These are phyloP conservation scores for Circaetus gallicus DNA, from an alignment of 2,113 vertebrate genomes.

Conservation along the genomic window DNA sequence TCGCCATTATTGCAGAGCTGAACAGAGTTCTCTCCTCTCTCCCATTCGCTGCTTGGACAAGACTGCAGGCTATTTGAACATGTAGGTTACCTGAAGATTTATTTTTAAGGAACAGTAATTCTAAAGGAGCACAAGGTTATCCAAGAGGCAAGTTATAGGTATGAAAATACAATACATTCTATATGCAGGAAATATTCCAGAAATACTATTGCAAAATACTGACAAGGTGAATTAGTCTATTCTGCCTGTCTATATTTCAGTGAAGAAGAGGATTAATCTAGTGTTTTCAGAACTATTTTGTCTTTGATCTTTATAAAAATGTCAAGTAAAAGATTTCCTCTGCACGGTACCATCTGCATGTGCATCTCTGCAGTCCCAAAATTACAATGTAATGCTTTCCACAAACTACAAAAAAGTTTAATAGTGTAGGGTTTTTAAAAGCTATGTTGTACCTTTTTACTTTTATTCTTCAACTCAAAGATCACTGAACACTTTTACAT, in stretches of 20 bases:
- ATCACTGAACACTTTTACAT: neutral
- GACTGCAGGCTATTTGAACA: neutral
- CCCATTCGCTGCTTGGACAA: neutral
- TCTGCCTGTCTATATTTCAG: neutral
- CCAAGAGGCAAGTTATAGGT: neutral
- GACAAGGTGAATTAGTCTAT: neutral
- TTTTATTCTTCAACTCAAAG: neutral
- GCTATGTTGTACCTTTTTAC: neutral
- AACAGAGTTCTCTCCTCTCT: neutral
- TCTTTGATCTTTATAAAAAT: neutral
- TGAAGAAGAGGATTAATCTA: neutral
- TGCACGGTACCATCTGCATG: accelerated
- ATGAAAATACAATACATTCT: neutral
- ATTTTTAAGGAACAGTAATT: neutral
- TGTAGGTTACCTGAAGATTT: neutral
- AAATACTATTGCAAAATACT: neutral
- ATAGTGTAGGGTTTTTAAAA: neutral
- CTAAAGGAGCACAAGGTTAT: neutral
- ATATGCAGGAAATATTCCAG: neutral
- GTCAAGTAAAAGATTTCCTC: neutral
- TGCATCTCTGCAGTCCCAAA: neutral
- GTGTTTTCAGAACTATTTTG: neutral
- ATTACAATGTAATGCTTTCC: neutral
- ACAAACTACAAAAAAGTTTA: neutral
- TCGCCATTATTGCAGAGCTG: accelerated